Evolutionary conservation across 30 jellyfish, hydroid and myxozoan species (phyloP).

Genomic region (Turritopsis dohrnii): DNA sequence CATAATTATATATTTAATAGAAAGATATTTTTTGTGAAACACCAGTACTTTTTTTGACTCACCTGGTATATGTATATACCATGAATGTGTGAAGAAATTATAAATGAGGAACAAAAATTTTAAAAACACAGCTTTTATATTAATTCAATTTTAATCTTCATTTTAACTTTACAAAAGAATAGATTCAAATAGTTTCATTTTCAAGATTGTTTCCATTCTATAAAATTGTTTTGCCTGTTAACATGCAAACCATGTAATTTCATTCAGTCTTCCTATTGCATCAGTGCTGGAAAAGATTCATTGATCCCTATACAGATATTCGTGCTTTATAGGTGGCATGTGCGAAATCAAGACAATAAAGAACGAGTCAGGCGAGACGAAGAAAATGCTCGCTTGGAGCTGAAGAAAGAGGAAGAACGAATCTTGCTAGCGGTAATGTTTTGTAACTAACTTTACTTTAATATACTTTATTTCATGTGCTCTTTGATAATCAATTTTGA

Average conservation of each 20-base stretch:
- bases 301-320: background rate
- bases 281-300: background rate
- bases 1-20: no score
- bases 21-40: no score
- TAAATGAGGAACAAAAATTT: no score
- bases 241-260: background rate
- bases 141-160: no score
- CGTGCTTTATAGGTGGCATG: constrained; percentile 84
- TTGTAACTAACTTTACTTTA: background rate
- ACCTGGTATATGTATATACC: no score
- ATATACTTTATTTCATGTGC: background rate
- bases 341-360: constrained; percentile 76
- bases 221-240: no score
- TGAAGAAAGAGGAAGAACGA: constrained; percentile 53
- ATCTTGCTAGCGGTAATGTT: constrained; percentile 57
- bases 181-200: no score
- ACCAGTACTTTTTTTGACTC: no score
- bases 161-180: no score
- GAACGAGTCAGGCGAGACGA: constrained; percentile 91
- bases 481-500: background rate
- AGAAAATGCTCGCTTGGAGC: constrained; percentile 66
- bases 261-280: background rate
- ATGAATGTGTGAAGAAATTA: no score
- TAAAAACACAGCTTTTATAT: no score
- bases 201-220: no score